These are phyloP conservation scores for Pseudorhombus dupliciocellatus DNA, from an alignment of 2,113 vertebrate genomes.

Conservation along the genomic window DNA sequence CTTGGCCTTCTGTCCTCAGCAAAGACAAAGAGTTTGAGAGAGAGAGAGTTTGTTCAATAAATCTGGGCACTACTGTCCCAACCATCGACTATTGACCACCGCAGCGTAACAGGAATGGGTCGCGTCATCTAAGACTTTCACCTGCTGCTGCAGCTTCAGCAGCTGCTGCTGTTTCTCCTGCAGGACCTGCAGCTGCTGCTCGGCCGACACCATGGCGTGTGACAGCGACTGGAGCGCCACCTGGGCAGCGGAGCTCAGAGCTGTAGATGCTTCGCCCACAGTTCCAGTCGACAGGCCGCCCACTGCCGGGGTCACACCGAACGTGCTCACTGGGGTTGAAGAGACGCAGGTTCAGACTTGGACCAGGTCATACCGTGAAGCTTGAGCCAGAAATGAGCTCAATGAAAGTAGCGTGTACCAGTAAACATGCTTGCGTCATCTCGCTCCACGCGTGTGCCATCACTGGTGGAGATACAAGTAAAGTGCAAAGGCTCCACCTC, in stretches of 20 bases:
- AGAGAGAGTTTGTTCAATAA: not conserved
- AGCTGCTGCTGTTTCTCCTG: slow-evolving; percentile 99
- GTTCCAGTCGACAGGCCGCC: slow-evolving; percentile 92
- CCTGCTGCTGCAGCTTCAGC: slow-evolving; percentile 99
- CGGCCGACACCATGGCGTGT: slow-evolving; percentile 99
- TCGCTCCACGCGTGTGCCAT: slow-evolving; percentile 98
- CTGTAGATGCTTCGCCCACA: slow-evolving; percentile 96
- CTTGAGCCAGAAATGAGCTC: not conserved
- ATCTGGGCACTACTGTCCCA: not conserved
- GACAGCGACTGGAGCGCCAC: slow-evolving; percentile 99
- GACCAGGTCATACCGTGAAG: not conserved
- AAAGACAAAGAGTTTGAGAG: slow-evolving; percentile 10
- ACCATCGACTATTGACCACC: too few species aligned
- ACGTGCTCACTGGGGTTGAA: slow-evolving; percentile 90
- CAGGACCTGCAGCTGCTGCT: slow-evolving; percentile 99
- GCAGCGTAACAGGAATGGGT: not conserved
- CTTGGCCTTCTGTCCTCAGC: slow-evolving; percentile 91
- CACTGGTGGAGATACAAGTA: slow-evolving; percentile 98
- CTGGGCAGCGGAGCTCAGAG: slow-evolving; percentile 97
- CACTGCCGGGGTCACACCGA: slow-evolving; percentile 94
- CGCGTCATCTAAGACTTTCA: slow-evolving; percentile 62
- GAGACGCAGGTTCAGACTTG: not conserved
- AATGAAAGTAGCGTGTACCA: slow-evolving; percentile 82
- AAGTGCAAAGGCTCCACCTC: slow-evolving; percentile 99
- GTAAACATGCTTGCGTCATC: slow-evolving; percentile 99